Evolutionary conservation across 2,888 invertebrate genomes (phyloP), one percentile per base, ranked within the genome.

Genomic region (Hypomecis atomaria): DNA sequence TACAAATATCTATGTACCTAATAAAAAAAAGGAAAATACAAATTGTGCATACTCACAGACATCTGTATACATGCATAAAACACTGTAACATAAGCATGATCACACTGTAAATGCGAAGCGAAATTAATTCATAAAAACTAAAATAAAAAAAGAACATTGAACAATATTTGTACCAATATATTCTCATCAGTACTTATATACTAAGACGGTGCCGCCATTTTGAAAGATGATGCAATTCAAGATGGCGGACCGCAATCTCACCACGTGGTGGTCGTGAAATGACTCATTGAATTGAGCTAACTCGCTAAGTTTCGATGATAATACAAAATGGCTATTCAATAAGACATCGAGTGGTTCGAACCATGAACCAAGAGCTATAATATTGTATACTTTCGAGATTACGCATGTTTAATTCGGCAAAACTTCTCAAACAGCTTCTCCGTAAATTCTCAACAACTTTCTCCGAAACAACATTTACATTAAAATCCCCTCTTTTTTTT

Each of bases 21-120:
- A 33, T 58, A 59, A 60, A 56, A 73, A 79, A n/a, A 77, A 78
- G 71, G 76, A 85, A 89, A 65, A 85, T 87, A 87, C 87, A 87
- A 86, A 86, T 88, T 89, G 90, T 90, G 90, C 90, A 91, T 92
- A 92, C 91, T 91, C 90, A 91, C 90, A 88, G 82, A 90, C 89
- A 87, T 84, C 83, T 82, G 85, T 86, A 80, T 84, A 89, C 92
- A 92, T 92, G 92, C 92, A 90, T 80, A 86, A 59, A 57, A 91
- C 87, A 89, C 90, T 89, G 87, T 88, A 90, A 90, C 86, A 86
- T 86, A 91, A 91, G 91, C 91, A 89, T 87, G 86, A 85, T 83
- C 89, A 91, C 88, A 88, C 89, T 85, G 84, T 89, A 91, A 91
- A 92, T 91, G 92, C 92, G 84, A 92, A 92, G 92, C 92, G 79